Percentiles rank a stretch among this genome's conserved stretches.
phyloP scores from a whole-genome alignment of 2,888 invertebrate species.

The Macrophya alboannulata region DNA sequence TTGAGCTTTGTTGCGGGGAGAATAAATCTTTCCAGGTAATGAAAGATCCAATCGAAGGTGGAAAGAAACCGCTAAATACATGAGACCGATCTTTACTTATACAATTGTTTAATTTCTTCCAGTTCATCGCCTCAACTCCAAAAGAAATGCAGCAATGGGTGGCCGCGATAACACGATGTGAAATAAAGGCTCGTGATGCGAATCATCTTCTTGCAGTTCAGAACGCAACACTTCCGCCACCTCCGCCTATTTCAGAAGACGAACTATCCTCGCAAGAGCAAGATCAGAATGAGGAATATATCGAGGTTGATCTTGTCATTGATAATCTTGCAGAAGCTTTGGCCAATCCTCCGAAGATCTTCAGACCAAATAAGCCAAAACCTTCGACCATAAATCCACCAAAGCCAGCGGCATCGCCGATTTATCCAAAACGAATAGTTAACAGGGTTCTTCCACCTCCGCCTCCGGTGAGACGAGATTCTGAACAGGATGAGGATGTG shows the following conservation, averaged over 20 bases:
- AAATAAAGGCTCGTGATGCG: not conserved
- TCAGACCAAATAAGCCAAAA: not conserved
- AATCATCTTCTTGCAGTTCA: too few species aligned
- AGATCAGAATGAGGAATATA: constrained; percentile 67
- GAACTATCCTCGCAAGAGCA: constrained; percentile 49
- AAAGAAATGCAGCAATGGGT: constrained; percentile 78
- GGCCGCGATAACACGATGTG: constrained; percentile 66
- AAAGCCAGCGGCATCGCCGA: not conserved
- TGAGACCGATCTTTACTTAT: not conserved
- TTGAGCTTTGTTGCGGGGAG: constrained; percentile 75
- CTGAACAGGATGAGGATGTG: not conserved
- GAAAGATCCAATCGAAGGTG: not conserved
- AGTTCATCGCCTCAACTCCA: constrained; percentile 73
- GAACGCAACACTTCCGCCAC: not conserved
- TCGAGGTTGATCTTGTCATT: constrained; percentile 72
- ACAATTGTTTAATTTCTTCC: constrained; percentile 42
- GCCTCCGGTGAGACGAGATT: not conserved
- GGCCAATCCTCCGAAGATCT: too few species aligned
- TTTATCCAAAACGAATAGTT: not conserved
- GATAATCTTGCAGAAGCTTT: not conserved
- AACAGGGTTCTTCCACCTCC: constrained; percentile 10
- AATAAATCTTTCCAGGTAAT: constrained; percentile 72
- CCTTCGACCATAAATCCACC: not conserved
- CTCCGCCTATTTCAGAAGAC: constrained; percentile 49
- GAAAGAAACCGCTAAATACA: not conserved